Evolutionary conservation across 2,888 invertebrate species (phyloP).

Genomic region (Melinaea menophilus): DNA sequence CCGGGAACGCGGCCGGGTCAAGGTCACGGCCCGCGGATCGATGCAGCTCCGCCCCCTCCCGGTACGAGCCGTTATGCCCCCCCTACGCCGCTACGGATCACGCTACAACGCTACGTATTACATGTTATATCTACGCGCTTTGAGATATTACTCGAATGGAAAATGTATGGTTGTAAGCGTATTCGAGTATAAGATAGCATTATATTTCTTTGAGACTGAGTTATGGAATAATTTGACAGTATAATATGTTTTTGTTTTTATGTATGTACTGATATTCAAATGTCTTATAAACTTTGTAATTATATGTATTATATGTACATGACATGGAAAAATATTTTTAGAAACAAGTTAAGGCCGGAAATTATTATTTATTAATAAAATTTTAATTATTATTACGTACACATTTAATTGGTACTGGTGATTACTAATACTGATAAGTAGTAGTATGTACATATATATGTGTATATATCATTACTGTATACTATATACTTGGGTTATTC

Average conservation of each 20-base stretch:
- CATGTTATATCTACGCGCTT: slow-evolving; percentile 21
- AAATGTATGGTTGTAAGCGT: slow-evolving; percentile 8
- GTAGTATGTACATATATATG: no score
- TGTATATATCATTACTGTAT: neutral
- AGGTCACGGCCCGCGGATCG: slow-evolving; percentile 81
- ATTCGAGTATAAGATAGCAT: slow-evolving; percentile 6
- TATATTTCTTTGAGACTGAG: slow-evolving; percentile 1
- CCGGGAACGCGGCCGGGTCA: slow-evolving; percentile 80
- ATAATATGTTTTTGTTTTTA: neutral
- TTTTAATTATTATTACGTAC: no score
- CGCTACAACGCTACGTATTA: slow-evolving; percentile 26
- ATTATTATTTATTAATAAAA: no score
- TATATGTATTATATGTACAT: no score
- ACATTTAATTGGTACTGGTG: no score
- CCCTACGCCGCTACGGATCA: slow-evolving; percentile 41
- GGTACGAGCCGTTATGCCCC: slow-evolving; percentile 39
- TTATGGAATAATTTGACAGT: slow-evolving; percentile 1
- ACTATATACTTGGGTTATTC: neutral
- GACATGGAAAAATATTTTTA: neutral
- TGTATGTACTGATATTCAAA: neutral
- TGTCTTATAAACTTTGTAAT: no score
- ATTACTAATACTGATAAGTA: neutral
- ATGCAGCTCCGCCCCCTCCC: slow-evolving; percentile 76
- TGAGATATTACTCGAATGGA: slow-evolving; percentile 12
- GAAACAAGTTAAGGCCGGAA: neutral